Conservation (phyloP, 1,140 invertebrate genomes). For the Panulirus ornatus region DNA sequence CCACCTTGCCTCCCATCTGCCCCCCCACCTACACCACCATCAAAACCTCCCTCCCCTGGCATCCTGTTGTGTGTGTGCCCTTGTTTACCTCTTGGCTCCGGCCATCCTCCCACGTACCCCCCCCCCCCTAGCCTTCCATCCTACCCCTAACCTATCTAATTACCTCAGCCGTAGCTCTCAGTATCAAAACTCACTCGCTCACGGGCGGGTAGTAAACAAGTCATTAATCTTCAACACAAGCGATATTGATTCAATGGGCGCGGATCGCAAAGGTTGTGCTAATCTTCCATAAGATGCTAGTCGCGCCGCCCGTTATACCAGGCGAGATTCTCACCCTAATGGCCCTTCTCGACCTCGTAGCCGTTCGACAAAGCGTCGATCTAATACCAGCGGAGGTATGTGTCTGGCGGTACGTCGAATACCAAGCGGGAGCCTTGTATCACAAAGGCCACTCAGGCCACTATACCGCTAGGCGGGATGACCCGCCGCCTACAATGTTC, state of each 20-base stretch:
- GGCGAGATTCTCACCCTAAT: background rate
- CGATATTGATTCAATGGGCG: conserved; percentile 60
- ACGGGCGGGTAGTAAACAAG: conserved; percentile 55
- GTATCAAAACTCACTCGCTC: conserved; percentile 55
- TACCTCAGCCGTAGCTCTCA: conserved; percentile 38
- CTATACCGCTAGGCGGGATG: no score
- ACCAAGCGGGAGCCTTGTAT: no score
- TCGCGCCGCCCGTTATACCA: background rate
- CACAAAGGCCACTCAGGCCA: no score
- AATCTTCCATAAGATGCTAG: conserved; percentile 23
- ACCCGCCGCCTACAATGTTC: no score
- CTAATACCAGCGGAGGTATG: background rate
- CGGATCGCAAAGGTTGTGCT: conserved; percentile 50
- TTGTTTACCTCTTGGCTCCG: background rate
- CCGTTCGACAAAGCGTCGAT: background rate
- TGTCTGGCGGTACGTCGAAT: background rate
- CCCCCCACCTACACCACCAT: no score
- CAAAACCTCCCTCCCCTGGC: no score
- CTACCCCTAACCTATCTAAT: conserved; percentile 12
- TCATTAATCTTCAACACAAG: conserved; percentile 59
- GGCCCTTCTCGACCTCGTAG: background rate
- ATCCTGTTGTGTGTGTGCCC: no score
- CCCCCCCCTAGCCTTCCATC: background rate
- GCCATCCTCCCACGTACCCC: background rate
- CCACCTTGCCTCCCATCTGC: no score